Evolutionary conservation across 2,113 vertebrate species (phyloP).

Genomic region (Ageneiosus marmoratus): DNA sequence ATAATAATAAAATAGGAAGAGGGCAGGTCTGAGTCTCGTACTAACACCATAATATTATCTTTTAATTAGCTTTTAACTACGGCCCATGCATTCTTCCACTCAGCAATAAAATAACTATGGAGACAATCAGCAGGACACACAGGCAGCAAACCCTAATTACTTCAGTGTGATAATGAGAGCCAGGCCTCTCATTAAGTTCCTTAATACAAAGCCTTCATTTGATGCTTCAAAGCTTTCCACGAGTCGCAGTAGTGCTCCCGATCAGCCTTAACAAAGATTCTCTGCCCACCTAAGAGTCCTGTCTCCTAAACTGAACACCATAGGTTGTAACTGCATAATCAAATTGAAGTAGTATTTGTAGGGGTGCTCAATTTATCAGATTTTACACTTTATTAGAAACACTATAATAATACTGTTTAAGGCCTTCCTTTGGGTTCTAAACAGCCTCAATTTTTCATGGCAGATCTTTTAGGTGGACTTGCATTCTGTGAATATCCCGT

Average conservation of each 20-base stretch:
- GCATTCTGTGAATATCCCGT: no score
- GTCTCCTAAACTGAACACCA: not conserved
- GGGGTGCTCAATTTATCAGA: not conserved
- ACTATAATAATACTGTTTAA: no score
- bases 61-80: constrained; percentile 79
- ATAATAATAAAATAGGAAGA: constrained; percentile 52
- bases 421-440: no score
- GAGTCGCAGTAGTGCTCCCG: constrained; percentile 22
- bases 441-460: no score
- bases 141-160: constrained; percentile 71
- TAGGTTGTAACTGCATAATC: not conserved
- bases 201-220: constrained; percentile 57
- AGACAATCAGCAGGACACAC: constrained; percentile 69
- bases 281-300: constrained; percentile 4
- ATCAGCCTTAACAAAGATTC: constrained; percentile 32
- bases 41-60: constrained; percentile 71
- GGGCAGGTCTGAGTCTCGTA: constrained; percentile 55
- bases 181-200: constrained; percentile 56
- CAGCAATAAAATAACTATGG: constrained; percentile 72
- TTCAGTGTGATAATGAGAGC: constrained; percentile 70
- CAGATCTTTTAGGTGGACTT: no score
- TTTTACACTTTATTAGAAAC: no score
- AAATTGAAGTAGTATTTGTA: not conserved
- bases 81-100: constrained; percentile 67
- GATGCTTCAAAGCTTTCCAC: constrained; percentile 48